A percentile compares a stretch with the other conserved stretches of the same genome.
phyloP scores from a whole-genome alignment of 2,113 vertebrate species.

The Irena cyanogastra region DNA sequence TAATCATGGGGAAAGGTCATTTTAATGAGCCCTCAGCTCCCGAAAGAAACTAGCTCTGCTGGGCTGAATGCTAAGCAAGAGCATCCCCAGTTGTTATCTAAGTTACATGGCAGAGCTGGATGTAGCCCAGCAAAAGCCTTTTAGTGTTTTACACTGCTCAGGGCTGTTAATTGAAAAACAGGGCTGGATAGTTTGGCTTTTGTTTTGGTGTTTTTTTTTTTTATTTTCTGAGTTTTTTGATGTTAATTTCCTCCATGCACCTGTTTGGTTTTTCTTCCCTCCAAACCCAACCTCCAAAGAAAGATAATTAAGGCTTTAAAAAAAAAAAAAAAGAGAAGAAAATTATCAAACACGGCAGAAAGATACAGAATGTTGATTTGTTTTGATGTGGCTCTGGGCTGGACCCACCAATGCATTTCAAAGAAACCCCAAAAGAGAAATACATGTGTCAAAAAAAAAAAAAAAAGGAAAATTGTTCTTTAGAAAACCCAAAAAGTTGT shows the following conservation, averaged over 20 bases:
- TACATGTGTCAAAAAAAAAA: not conserved
- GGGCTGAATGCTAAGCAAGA: conserved; percentile 53
- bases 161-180: conserved; percentile 4
- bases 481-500: not conserved
- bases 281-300: not conserved
- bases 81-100: conserved; percentile 29
- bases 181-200: not conserved
- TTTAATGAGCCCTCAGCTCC: conserved; percentile 57
- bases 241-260: not conserved
- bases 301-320: not conserved
- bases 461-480: not conserved
- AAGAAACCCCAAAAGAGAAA: not conserved
- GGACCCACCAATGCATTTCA: not conserved
- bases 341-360: not conserved
- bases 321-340: not conserved
- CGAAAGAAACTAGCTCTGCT: conserved; percentile 14
- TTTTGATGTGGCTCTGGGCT: conserved; percentile 36
- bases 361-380: not conserved
- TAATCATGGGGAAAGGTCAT: conserved; percentile 59
- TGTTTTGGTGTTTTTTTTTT: not conserved
- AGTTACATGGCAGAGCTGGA: not conserved
- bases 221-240: not conserved
- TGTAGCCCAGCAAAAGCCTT: conserved; percentile 6
- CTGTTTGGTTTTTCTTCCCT: not conserved
- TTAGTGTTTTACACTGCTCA: conserved; percentile 9